Conservation (phyloP, 2,797 vertebrate species). For the Amphiprion clarkii region DNA sequence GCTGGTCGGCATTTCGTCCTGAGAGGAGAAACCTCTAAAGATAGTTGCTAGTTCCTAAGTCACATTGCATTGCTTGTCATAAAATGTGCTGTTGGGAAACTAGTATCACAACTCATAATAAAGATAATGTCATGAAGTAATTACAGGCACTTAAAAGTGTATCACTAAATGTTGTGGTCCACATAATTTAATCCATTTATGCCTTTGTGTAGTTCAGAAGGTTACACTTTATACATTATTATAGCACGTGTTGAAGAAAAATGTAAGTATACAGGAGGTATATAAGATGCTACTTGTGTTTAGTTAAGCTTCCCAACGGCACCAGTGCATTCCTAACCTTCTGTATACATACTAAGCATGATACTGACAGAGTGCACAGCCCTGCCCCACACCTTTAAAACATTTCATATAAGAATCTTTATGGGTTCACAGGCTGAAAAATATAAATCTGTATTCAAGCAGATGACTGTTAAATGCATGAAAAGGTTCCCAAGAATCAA, state of each 20-base stretch:
- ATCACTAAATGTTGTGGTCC: not conserved
- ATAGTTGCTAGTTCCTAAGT: conserved; percentile 25
- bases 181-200: not conserved
- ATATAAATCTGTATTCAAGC: conserved; percentile 57
- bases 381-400: not conserved
- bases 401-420: conserved; percentile 5
- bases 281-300: not conserved
- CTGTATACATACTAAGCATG: not conserved
- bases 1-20: not conserved
- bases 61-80: not conserved
- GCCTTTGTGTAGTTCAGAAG: not conserved
- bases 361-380: not conserved
- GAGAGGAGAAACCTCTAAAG: conserved; percentile 3
- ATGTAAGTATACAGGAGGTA: not conserved
- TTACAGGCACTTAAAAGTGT: too few relatives aligned
- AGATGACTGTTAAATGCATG: conserved; percentile 50
- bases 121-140: not conserved
- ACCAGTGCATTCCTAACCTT: not conserved
- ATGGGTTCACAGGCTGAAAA: conserved; percentile 29
- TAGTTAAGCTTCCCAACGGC: not conserved
- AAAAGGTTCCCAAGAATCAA: conserved; percentile 60
- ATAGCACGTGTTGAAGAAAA: not conserved
- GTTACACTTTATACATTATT: not conserved
- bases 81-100: not conserved
- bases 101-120: conserved; percentile 4